Base-by-base conservation (phyloP, 1,140 invertebrate species). In the Scaptomyza montana region DNA sequence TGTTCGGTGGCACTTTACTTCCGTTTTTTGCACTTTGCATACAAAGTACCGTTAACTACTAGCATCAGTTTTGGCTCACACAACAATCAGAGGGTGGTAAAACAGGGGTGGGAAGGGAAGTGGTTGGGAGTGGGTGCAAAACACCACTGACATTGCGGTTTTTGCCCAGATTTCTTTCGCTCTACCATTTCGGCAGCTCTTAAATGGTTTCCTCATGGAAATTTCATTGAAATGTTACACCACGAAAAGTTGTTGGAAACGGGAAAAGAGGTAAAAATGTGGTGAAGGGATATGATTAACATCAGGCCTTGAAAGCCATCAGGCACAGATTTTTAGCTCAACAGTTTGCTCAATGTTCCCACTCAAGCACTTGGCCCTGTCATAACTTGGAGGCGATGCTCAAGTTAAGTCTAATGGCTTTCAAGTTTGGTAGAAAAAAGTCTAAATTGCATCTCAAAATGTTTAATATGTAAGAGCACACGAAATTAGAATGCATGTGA, bases 1-100 rank as follows among this genome's bases (percentile, higher is more conserved):
- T 61, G 54, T 36, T 49, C 10, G 54, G 28, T 68, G 64, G 56
- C 57, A 74, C 65, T 85, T 78, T 76, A 66, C 67, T 86, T 86
- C 69, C 66, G 72, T 70, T 82, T 82, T 80, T 82, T 82, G 80
- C 80, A 89, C 85, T 89, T 89, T 89, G 86, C 85, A 89, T 89
- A 89, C 85, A 89, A 89, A 89, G 85, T 89, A 76, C 76, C 78
- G 78, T 80, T 89, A 89, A 85, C 68, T 89, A 87, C 70, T 87
- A 61, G 77, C 75, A 87, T 81, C 74, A 75, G 76, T 80, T 82
- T 79, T 84, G 56, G 16, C 54, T 66, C 80, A 60, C 70, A 85
- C 81, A 80, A 85, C 77, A 78, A 67, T 57, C 33, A 36, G 33
- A 9, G 33, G 33, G 33, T 30, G 33, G 33, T 36, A 9, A 36